These are phyloP conservation scores for Lissocephala sabroskyi DNA, from an alignment of 2,888 invertebrate genomes.

Conservation along the genomic window DNA sequence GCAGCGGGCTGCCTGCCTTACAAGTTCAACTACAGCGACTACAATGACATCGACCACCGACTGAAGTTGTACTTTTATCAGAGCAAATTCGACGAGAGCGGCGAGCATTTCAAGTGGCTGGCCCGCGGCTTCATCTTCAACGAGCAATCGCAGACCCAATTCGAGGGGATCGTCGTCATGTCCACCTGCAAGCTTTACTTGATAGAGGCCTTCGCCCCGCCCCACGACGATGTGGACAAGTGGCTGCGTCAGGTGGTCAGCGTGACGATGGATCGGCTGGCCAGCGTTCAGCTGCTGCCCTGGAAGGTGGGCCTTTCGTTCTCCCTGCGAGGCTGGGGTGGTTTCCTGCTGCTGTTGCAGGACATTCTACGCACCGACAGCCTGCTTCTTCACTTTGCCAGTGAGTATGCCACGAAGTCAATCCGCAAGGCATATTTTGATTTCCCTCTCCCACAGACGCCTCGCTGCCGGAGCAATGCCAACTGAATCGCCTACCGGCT, in stretches of 20 bases:
- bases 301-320: slow-evolving; percentile 75
- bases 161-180: slow-evolving; percentile 74
- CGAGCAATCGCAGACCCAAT: slow-evolving; percentile 67
- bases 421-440: too few species aligned
- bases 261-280: slow-evolving; percentile 73
- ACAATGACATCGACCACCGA: slow-evolving; percentile 75
- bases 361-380: slow-evolving; percentile 75
- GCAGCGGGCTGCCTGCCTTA: slow-evolving; percentile 51
- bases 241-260: slow-evolving; percentile 74
- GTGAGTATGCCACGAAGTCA: too few species aligned
- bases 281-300: slow-evolving; percentile 73
- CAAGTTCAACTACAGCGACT: slow-evolving; percentile 75
- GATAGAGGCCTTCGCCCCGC: slow-evolving; percentile 73
- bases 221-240: slow-evolving; percentile 74
- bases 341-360: slow-evolving; percentile 72
- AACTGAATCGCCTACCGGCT: slow-evolving; percentile 68
- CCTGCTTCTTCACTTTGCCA: slow-evolving; percentile 73
- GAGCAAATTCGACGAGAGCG: slow-evolving; percentile 74
- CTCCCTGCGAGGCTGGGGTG: slow-evolving; percentile 71
- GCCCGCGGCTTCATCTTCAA: slow-evolving; percentile 73
- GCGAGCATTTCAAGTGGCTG: slow-evolving; percentile 75
- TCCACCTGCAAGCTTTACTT: slow-evolving; percentile 75
- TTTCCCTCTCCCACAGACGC: slow-evolving; percentile 65
- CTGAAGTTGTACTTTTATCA: slow-evolving; percentile 76
- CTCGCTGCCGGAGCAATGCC: slow-evolving; percentile 71